phyloP scores from a whole-genome alignment of 2,113 vertebrate genomes.

The Chaetops frenatus region DNA sequence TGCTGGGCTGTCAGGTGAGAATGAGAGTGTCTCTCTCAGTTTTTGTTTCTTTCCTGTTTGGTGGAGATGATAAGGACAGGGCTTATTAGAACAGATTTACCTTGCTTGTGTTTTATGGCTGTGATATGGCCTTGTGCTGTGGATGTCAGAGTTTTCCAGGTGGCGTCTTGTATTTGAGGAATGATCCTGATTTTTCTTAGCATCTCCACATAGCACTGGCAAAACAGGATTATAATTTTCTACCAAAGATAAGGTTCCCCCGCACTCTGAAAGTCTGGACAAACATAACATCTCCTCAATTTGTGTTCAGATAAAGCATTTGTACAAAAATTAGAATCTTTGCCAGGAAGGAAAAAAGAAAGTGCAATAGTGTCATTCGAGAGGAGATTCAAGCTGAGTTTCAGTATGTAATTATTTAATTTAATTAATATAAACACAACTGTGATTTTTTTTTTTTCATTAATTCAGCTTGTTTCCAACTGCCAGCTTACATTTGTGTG shows the following conservation, averaged over 20 bases:
- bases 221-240: neutral
- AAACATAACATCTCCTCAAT: neutral
- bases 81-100: neutral
- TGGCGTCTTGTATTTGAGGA: neutral
- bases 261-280: neutral
- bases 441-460: neutral
- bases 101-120: neutral
- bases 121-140: neutral
- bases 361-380: neutral
- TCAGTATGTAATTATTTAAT: neutral
- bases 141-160: neutral
- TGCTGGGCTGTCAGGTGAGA: neutral
- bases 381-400: neutral
- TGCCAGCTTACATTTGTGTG: neutral
- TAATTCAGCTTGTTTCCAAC: neutral
- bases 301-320: neutral
- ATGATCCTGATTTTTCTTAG: neutral
- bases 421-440: neutral
- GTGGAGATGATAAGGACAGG: neutral
- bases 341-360: neutral
- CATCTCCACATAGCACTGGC: neutral
- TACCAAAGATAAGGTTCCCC: neutral
- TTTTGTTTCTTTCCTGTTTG: neutral
- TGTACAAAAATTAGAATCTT: neutral
- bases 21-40: neutral